Base-by-base conservation (phyloP, 2,113 vertebrate genomes). In the Amblyornis subalaris region DNA sequence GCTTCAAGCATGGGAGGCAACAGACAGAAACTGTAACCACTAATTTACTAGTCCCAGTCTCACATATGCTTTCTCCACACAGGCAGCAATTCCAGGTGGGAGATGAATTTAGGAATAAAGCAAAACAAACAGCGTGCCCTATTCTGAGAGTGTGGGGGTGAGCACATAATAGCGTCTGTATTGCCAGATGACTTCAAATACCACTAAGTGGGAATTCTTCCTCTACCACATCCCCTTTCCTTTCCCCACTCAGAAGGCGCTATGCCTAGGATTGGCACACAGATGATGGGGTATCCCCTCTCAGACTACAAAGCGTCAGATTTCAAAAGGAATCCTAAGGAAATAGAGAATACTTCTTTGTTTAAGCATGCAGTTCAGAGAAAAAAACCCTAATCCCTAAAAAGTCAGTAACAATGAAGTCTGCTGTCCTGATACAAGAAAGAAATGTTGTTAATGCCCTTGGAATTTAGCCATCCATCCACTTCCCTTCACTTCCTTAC, bases 271-370 rank as follows among this genome's bases (percentile, higher is more conserved):
- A 75, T 1, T 24, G 69, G 69, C 45, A 81, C 28, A 73, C 10
- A 50, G 36, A 42, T 1, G 1, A 38, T 14, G 53, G 26, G 35
- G 38, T 79, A 54, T 44, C 64, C 38, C 47, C 66, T 86, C 73
- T 70, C 53, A 48, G 76, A 23, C 55, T 66, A 18, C 2, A 4
- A 19, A 80, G 90, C 14, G 5, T 90, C 90, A 64, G 51, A 90
- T 91, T 96, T 94, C 92, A 91, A 89, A 95, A 93, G 80, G 19
- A 88, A 48, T 9, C 45, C 70, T 74, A 9, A 95, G 44, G 55
- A 91, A 90, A 76, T 1, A 85, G 25, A 97, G 89, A 95, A 88
- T 66, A 92, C 71, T 55, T 89, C 90, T 93, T 96, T 95, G 91
- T 95, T 88, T 54, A 85, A 93, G 53, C 47, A 69, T 54, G 65